phyloP scores from a whole-genome alignment of 92 coral and sea anemone species.

The Virgularia gustaviana region DNA sequence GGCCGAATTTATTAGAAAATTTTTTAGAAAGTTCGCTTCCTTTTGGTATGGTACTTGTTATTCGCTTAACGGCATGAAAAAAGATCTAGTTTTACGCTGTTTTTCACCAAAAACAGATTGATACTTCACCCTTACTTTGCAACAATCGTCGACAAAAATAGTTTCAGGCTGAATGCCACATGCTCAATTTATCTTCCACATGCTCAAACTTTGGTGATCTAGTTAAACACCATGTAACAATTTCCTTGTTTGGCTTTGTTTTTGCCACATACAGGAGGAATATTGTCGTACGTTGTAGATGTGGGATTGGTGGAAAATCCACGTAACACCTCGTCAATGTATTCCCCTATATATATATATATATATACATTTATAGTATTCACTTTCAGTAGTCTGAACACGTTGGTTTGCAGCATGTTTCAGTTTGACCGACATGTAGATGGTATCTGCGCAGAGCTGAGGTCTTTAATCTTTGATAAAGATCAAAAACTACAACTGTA shows the following conservation, averaged over 20 bases:
- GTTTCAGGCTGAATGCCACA: constrained; percentile 16
- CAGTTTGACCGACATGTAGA: too few species aligned
- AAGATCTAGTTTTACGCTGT: constrained; percentile 49
- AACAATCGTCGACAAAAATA: constrained; percentile 57
- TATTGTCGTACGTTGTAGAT: too few species aligned
- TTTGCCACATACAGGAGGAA: too few species aligned
- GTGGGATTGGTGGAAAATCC: too few species aligned
- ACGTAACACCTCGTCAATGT: too few species aligned
- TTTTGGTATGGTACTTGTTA: constrained; percentile 20
- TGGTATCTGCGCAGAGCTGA: too few species aligned
- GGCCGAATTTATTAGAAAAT: constrained; percentile 37
- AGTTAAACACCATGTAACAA: constrained; percentile 46
- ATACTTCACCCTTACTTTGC: constrained; percentile 27
- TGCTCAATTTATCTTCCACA: background rate
- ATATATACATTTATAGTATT: too few species aligned
- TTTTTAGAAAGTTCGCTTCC: constrained; percentile 30
- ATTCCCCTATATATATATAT: too few species aligned
- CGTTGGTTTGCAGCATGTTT: too few species aligned
- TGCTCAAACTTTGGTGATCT: constrained; percentile 16
- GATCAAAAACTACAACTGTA: too few species aligned
- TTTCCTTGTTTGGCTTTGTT: constrained; percentile 37
- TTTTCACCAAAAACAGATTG: constrained; percentile 26
- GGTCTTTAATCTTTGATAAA: too few species aligned
- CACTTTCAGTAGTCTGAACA: too few species aligned
- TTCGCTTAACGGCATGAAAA: constrained; percentile 49